These are phyloP conservation scores for Phalacrocorax aristotelis DNA, from an alignment of 2,113 vertebrate species.

Conservation along the genomic window DNA sequence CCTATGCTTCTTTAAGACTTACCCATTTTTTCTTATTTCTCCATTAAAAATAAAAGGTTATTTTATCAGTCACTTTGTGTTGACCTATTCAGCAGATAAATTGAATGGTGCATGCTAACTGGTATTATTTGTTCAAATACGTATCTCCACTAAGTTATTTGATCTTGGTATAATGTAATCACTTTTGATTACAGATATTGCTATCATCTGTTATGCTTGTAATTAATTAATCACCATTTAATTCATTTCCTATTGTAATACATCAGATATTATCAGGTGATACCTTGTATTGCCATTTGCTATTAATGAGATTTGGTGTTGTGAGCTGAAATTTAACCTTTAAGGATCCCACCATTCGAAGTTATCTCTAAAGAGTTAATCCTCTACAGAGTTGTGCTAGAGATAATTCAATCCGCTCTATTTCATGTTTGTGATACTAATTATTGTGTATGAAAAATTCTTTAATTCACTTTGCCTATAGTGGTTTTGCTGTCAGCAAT, in stretches of 20 bases:
- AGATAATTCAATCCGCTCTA: background rate
- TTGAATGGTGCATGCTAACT: background rate
- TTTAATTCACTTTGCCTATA: background rate
- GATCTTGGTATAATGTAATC: background rate
- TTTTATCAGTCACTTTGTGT: background rate
- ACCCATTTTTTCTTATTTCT: background rate
- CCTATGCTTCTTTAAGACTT: background rate
- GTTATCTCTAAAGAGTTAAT: background rate
- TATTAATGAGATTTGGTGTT: background rate
- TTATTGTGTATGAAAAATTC: background rate
- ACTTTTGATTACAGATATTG: conserved; percentile 19
- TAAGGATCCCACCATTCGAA: background rate
- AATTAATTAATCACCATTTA: conserved; percentile 41
- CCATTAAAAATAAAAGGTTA: accelerated
- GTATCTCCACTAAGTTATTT: background rate
- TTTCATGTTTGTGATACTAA: background rate
- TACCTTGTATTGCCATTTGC: background rate
- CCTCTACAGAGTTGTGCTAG: background rate
- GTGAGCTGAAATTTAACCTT: background rate
- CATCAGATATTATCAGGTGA: background rate
- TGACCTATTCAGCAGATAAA: background rate
- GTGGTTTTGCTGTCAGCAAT: background rate
- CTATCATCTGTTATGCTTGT: background rate
- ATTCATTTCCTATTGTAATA: conserved; percentile 13
- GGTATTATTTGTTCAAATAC: background rate